phyloP scores from a whole-genome alignment of 2,888 invertebrate species.

The Tyria jacobaeae region DNA sequence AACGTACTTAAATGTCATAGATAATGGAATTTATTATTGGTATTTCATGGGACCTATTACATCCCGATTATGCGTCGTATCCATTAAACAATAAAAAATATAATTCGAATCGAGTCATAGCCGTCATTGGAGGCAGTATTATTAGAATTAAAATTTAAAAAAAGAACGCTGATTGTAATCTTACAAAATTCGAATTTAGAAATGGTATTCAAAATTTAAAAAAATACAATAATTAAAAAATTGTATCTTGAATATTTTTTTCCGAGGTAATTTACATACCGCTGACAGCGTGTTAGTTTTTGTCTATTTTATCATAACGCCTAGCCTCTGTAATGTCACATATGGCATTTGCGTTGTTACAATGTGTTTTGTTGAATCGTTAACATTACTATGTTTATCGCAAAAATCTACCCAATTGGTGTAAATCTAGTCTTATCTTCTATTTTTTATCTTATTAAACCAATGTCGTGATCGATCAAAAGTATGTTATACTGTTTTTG shows the following conservation, averaged over 20 bases:
- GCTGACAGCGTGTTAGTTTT: constrained; percentile 75
- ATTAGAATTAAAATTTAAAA: not conserved
- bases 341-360: constrained; percentile 77
- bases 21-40: constrained; percentile 73
- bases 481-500: constrained; percentile 53
- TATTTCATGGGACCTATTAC: constrained; percentile 66
- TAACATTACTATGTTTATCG: constrained; percentile 43
- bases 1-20: constrained; percentile 78
- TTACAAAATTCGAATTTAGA: too few species aligned
- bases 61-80: constrained; percentile 68
- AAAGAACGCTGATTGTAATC: not conserved
- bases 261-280: constrained; percentile 20
- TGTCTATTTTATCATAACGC: constrained; percentile 68
- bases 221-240: constrained; percentile 3
- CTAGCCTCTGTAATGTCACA: constrained; percentile 79
- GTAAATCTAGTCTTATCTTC: constrained; percentile 81
- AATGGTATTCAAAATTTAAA: not conserved
- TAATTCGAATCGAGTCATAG: constrained; percentile 3
- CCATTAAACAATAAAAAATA: constrained; percentile 66
- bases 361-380: constrained; percentile 48
- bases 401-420: constrained; percentile 69
- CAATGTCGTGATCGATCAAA: constrained; percentile 50
- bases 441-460: constrained; percentile 52
- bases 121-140: not conserved
- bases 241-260: constrained; percentile 18